Conservation (phyloP, 2,888 invertebrate genomes). For the Chrysotoxum bicinctum region DNA sequence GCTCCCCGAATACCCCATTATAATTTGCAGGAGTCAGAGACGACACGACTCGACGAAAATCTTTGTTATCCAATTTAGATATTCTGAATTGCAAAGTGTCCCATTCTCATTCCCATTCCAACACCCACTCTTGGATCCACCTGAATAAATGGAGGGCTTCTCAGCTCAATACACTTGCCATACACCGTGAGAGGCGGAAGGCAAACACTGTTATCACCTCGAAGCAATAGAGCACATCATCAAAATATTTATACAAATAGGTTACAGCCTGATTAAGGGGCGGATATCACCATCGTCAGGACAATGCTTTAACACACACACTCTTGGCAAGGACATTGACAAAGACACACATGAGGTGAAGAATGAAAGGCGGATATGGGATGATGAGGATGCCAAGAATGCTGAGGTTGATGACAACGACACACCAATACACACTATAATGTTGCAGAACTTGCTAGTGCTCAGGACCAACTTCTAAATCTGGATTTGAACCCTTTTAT, state of each 20-base stretch:
- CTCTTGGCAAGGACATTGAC: conserved; percentile 22
- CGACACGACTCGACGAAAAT: conserved; percentile 52
- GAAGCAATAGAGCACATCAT: conserved; percentile 73
- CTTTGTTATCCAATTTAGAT: conserved; percentile 71
- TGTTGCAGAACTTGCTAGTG: neutral
- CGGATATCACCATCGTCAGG: conserved; percentile 68
- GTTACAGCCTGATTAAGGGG: conserved; percentile 72
- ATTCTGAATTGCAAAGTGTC: conserved; percentile 67
- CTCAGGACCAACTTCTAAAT: conserved; percentile 22
- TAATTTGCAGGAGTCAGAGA: neutral
- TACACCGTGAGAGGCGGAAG: conserved; percentile 52
- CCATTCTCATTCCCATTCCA: conserved; percentile 27
- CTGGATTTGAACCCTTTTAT: conserved; percentile 26
- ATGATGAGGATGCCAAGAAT: conserved; percentile 19
- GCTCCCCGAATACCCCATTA: neutral
- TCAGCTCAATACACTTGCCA: conserved; percentile 2
- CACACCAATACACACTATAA: neutral
- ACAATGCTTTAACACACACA: conserved; percentile 55
- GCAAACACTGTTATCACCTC: conserved; percentile 72
- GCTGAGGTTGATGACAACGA: conserved; percentile 31
- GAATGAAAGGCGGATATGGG: conserved; percentile 31
- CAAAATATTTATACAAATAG: conserved; percentile 73
- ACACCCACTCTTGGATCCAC: neutral
- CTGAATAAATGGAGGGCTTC: conserved; percentile 25
- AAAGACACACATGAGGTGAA: conserved; percentile 36